Evolutionary conservation across 2,113 vertebrate genomes (phyloP).

Genomic region (Rhinichthys klamathensis): DNA sequence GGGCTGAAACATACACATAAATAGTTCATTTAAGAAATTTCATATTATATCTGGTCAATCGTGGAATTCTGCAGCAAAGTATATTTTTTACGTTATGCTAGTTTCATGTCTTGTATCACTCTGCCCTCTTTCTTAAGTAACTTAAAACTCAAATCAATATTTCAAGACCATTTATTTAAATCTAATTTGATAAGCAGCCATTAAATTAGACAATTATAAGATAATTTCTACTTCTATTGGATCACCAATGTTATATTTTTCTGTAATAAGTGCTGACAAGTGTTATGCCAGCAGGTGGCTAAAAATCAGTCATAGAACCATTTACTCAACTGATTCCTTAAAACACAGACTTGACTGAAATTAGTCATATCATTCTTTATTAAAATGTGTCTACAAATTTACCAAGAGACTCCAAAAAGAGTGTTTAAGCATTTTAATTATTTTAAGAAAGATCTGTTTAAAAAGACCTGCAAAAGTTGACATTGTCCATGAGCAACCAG

Average conservation of each 20-base stretch:
- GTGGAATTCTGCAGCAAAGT: too few species aligned
- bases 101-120: neutral
- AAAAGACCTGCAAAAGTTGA: conserved; percentile 95
- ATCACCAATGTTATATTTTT: neutral
- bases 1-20: conserved; percentile 74
- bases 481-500: conserved; percentile 98
- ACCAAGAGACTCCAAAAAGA: neutral
- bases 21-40: neutral
- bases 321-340: conserved; percentile 12
- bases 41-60: neutral
- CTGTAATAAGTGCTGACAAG: neutral
- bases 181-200: too few species aligned
- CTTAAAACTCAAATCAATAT: neutral
- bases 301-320: neutral
- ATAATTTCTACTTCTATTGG: neutral
- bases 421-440: neutral
- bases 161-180: neutral
- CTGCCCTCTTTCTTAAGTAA: neutral
- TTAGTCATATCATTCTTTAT: neutral
- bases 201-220: too few species aligned
- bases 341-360: neutral
- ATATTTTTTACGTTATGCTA: neutral
- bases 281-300: neutral
- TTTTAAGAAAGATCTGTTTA: neutral
- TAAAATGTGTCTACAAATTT: neutral